These are phyloP conservation scores for Malacoctenus gilli DNA, from an alignment of 2,797 vertebrate genomes.

Conservation along the genomic window DNA sequence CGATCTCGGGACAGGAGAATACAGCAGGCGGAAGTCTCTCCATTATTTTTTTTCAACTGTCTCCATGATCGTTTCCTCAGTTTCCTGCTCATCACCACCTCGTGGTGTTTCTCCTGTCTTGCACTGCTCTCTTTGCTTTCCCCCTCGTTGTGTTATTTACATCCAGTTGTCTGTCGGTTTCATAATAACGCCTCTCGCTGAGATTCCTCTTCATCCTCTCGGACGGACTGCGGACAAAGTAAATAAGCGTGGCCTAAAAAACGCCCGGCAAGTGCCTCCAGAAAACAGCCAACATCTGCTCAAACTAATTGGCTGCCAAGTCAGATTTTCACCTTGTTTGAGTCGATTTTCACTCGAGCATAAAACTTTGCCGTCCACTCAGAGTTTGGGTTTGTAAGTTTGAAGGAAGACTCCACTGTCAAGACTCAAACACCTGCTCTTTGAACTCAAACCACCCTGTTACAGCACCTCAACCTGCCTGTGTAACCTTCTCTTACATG, in stretches of 20 bases:
- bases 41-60: neutral
- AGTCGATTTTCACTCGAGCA: slow-evolving; percentile 3
- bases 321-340: slow-evolving; percentile 19
- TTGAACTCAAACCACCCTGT: neutral
- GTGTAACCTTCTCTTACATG: neutral
- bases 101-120: neutral
- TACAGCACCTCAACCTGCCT: neutral
- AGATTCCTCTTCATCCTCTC: slow-evolving; percentile 15
- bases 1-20: slow-evolving; percentile 13
- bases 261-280: slow-evolving; percentile 5
- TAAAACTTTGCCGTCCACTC: neutral
- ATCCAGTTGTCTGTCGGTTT: slow-evolving; percentile 18
- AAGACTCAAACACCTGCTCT: neutral
- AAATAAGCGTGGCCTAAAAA: slow-evolving; percentile 10
- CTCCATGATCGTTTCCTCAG: neutral
- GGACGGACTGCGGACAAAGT: slow-evolving; percentile 13
- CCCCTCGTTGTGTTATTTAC: slow-evolving; percentile 7
- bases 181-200: slow-evolving; percentile 8
- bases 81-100: slow-evolving; percentile 3
- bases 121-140: slow-evolving; percentile 7
- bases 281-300: slow-evolving; percentile 40
- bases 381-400: slow-evolving; percentile 7
- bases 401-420: neutral
- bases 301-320: slow-evolving; percentile 31
- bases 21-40: slow-evolving; percentile 20